Conservation (phyloP, 2,797 vertebrate genomes). For the Nothura maculosa region DNA sequence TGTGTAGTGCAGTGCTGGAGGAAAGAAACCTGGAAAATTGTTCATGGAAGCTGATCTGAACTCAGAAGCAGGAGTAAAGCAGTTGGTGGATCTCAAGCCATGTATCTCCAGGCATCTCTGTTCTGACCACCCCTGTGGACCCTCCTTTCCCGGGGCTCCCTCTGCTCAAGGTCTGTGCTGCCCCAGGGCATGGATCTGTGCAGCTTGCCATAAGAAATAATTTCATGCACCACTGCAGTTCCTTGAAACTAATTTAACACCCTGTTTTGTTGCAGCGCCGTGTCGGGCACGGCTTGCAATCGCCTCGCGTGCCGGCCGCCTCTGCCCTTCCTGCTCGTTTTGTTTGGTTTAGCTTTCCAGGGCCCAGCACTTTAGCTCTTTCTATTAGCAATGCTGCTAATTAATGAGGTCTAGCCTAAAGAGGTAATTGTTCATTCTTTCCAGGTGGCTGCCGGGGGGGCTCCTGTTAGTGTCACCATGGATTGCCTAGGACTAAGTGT, state of each 20-base stretch:
- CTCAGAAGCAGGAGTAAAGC: constrained; percentile 1
- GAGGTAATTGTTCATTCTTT: constrained; percentile 43
- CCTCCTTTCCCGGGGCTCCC: constrained; percentile 70
- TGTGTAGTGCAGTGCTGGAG: background rate
- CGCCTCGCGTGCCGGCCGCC: background rate
- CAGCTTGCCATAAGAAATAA: constrained; percentile 86
- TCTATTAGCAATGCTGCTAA: constrained; percentile 63
- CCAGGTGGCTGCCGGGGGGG: constrained; percentile 39
- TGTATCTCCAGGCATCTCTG: constrained; percentile 29
- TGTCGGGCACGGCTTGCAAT: constrained; percentile 60
- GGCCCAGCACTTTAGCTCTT: constrained; percentile 44
- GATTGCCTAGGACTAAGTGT: constrained; percentile 1
- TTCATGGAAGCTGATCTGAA: constrained; percentile 19
- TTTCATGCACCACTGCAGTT: constrained; percentile 89
- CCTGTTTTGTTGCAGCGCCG: constrained; percentile 76
- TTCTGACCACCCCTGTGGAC: background rate
- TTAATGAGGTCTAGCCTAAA: constrained; percentile 64
- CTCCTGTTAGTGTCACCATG: constrained; percentile 19
- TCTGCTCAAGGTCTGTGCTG: constrained; percentile 73
- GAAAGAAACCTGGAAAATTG: constrained; percentile 8
- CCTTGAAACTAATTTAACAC: constrained; percentile 85
- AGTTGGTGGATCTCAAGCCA: background rate
- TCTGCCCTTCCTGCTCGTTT: background rate
- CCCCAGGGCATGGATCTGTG: constrained; percentile 80
- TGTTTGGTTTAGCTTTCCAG: background rate